phyloP scores from a whole-genome alignment of 2,888 invertebrate genomes.

The Lycia hirtaria region DNA sequence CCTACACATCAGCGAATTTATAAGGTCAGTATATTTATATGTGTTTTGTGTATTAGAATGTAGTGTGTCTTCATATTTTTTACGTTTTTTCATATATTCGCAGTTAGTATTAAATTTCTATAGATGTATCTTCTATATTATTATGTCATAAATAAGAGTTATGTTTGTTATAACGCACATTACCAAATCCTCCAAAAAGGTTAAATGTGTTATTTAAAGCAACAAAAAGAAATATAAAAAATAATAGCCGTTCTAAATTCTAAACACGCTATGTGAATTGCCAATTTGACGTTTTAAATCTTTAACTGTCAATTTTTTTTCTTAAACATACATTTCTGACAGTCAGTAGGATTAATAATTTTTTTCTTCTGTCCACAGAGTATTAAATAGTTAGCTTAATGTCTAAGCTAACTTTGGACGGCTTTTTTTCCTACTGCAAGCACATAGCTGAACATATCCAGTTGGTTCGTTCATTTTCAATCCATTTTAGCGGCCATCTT shows the following conservation, averaged over 20 bases:
- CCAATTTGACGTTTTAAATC: background rate
- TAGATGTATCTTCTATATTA: constrained; percentile 8
- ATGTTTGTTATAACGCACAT: background rate
- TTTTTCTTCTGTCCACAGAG: constrained; percentile 78
- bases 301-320: background rate
- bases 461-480: constrained; percentile 76
- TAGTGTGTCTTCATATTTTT: constrained; percentile 32
- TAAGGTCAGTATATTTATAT: constrained; percentile 39
- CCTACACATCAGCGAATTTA: constrained; percentile 38
- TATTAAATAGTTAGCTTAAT: constrained; percentile 69
- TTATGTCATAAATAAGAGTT: background rate
- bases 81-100: constrained; percentile 16
- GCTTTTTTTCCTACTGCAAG: constrained; percentile 86
- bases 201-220: background rate
- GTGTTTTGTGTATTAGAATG: constrained; percentile 15
- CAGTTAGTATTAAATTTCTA: constrained; percentile 4
- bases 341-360: constrained; percentile 57
- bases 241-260: constrained; percentile 13
- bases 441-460: constrained; percentile 84
- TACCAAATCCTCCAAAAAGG: background rate
- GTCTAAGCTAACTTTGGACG: constrained; percentile 83
- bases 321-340: constrained; percentile 11
- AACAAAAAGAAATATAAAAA: constrained; percentile 1
- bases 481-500: constrained; percentile 60
- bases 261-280: background rate